Evolutionary conservation across 2,888 invertebrate species (phyloP), one percentile per base, ranked within the genome.

Genomic region (Epicampocera succincta): DNA sequence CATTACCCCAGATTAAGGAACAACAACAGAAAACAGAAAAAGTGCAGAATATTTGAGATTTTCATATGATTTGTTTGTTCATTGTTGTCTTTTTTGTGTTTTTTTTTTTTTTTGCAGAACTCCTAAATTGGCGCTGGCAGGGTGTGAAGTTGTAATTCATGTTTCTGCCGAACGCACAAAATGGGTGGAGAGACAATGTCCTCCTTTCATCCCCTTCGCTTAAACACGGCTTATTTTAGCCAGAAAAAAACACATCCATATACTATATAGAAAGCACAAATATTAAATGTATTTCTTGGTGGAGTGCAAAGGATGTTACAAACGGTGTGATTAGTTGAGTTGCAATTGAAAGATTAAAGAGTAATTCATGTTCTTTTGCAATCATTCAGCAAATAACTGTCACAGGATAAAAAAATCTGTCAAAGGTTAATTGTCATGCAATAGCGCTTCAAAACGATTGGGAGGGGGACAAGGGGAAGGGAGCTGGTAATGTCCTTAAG

Each of bases 301-400:
- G 11, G 42, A 40, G 33, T 42, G 38, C 40, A 42, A 33, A 25
- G 46, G 17, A 33, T 58, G 66, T 33, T n/a, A 15, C n/a, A 40
- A 46, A 40, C 1, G 6, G 50, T 19, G n/a, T 61, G 72, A 63
- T 74, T 73, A 29, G 52, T 19, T 78, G 58, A 73, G 38, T 69
- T 69, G 25, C 5, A 46, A 68, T 60, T 48, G 56, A 15, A 66
- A 61, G 78, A 78, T 82, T 82, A 82, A 78, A 82, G 78, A 46
- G 69, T 74, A 74, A 82, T 82, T 82, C 73, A 74, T 82, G 78
- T 75, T 82, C n/a, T n/a, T 75, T 78, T 58, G 50, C 65, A 75
- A 75, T 82, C 78, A 78, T 78, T 69, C 56, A 48, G 60, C 56
- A 61, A 56, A 63, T 82, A 33, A 50, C 65, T 78, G 74, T 69